Evolutionary conservation across 2,888 invertebrate species (phyloP).

Genomic region (Volucella inanis): DNA sequence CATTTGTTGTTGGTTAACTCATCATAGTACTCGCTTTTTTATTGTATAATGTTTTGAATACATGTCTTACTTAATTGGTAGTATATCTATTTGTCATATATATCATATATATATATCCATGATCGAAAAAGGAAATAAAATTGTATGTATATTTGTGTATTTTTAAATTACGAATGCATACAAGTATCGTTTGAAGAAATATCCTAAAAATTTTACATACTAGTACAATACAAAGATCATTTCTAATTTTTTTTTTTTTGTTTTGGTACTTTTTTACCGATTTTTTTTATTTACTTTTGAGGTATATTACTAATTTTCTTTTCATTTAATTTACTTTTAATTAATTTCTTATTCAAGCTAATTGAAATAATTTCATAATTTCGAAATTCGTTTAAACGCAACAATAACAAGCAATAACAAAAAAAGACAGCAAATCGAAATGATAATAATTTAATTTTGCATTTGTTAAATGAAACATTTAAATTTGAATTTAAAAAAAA

Average conservation of each 20-base stretch:
- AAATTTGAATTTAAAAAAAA: not conserved
- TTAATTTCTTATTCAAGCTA: conserved; percentile 31
- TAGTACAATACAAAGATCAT: conserved; percentile 70
- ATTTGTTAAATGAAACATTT: conserved; percentile 9
- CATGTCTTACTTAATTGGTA: conserved; percentile 63
- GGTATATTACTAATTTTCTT: conserved; percentile 56
- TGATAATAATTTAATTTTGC: conserved; percentile 18
- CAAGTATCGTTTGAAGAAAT: conserved; percentile 68
- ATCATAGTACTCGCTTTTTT: conserved; percentile 60
- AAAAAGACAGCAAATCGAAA: conserved; percentile 23
- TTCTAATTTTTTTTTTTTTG: conserved; percentile 55
- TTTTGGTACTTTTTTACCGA: conserved; percentile 1
- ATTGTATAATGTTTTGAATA: conserved; percentile 66
- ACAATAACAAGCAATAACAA: conserved; percentile 63
- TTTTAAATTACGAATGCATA: conserved; percentile 69
- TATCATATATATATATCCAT: conserved; percentile 60
- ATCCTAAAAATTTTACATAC: conserved; percentile 71
- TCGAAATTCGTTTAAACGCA: conserved; percentile 61
- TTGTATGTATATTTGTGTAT: conserved; percentile 65
- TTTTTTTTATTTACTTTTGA: conserved; percentile 50
- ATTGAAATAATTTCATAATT: conserved; percentile 34
- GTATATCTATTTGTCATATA: conserved; percentile 37
- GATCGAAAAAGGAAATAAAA: conserved; percentile 59
- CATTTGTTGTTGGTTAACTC: conserved; percentile 50
- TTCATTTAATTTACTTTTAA: conserved; percentile 3